phyloP scores from a whole-genome alignment of 2,797 vertebrate genomes.

The Anguilla obscura region DNA sequence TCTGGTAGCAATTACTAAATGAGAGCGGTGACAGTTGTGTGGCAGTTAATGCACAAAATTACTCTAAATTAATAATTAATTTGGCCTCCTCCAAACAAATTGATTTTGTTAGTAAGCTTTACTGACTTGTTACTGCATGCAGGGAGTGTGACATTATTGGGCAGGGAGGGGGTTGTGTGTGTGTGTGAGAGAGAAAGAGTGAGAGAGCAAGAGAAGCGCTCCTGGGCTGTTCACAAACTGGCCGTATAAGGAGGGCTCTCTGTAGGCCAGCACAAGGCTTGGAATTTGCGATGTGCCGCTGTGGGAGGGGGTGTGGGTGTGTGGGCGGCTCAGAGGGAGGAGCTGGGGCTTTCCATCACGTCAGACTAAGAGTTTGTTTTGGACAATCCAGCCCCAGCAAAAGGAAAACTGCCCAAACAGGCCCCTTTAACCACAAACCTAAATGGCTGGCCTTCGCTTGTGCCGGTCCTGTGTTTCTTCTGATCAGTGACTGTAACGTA shows the following conservation, averaged over 20 bases:
- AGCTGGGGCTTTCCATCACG: slow-evolving; percentile 40
- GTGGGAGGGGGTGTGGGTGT: background rate
- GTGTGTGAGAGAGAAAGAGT: slow-evolving; percentile 25
- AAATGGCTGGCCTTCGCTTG: slow-evolving; percentile 27
- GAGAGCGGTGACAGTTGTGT: slow-evolving; percentile 52
- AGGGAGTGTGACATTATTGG: slow-evolving; percentile 52
- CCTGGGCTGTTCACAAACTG: slow-evolving; percentile 30
- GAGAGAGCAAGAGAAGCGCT: slow-evolving; percentile 39
- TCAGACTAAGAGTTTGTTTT: slow-evolving; percentile 39
- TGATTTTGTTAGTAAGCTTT: slow-evolving; percentile 53
- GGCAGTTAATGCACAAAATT: slow-evolving; percentile 54
- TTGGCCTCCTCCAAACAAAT: slow-evolving; percentile 50
- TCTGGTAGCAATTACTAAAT: slow-evolving; percentile 67
- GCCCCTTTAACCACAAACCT: slow-evolving; percentile 39
- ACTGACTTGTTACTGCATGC: slow-evolving; percentile 47
- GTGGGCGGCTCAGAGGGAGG: background rate
- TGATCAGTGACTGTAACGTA: slow-evolving; percentile 18
- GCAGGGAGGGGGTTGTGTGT: slow-evolving; percentile 38
- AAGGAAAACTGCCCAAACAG: slow-evolving; percentile 46
- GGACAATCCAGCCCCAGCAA: slow-evolving; percentile 42
- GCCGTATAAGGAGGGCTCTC: slow-evolving; percentile 59
- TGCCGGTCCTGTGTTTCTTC: background rate
- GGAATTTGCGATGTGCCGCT: slow-evolving; percentile 47
- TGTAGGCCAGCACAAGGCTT: slow-evolving; percentile 32
- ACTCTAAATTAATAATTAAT: slow-evolving; percentile 55